Percentiles rank a stretch among this genome's conserved stretches.
phyloP scores from a whole-genome alignment of 2,888 invertebrate genomes.

The Adelphocoris suturalis region DNA sequence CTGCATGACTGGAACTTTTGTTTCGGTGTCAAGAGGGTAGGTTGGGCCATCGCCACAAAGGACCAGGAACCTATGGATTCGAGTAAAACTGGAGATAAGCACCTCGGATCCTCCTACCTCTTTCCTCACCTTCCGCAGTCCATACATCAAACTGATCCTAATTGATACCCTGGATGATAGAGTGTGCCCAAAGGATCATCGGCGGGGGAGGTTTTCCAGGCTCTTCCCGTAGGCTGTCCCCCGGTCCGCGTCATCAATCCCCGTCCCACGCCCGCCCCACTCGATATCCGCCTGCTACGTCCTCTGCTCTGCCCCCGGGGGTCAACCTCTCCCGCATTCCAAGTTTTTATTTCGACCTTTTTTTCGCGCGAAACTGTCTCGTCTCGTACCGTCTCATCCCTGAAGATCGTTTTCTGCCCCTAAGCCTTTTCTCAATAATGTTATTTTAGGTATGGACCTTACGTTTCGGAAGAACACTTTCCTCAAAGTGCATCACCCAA shows the following conservation, averaged over 20 bases:
- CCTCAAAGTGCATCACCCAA: neutral
- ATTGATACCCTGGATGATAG: constrained; percentile 70
- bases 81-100: constrained; percentile 4
- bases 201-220: constrained; percentile 1
- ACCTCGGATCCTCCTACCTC: constrained; percentile 2
- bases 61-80: constrained; percentile 18
- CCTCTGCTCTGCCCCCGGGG: constrained; percentile 1
- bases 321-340: constrained; percentile 22
- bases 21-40: no score
- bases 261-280: constrained; percentile 48
- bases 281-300: neutral
- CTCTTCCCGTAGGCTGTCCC: constrained; percentile 28
- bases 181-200: constrained; percentile 69
- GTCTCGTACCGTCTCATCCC: neutral
- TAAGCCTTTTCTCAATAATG: constrained; percentile 11
- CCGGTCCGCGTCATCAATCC: constrained; percentile 63
- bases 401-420: neutral
- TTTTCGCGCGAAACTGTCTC: neutral
- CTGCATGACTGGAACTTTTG: no score
- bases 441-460: constrained; percentile 10
- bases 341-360: neutral
- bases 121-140: constrained; percentile 45
- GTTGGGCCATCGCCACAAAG: neutral
- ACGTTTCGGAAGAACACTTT: neutral
- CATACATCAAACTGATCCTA: constrained; percentile 71